Evolutionary conservation across 2,797 vertebrate genomes (phyloP).

Genomic region (Rhinella marina): DNA sequence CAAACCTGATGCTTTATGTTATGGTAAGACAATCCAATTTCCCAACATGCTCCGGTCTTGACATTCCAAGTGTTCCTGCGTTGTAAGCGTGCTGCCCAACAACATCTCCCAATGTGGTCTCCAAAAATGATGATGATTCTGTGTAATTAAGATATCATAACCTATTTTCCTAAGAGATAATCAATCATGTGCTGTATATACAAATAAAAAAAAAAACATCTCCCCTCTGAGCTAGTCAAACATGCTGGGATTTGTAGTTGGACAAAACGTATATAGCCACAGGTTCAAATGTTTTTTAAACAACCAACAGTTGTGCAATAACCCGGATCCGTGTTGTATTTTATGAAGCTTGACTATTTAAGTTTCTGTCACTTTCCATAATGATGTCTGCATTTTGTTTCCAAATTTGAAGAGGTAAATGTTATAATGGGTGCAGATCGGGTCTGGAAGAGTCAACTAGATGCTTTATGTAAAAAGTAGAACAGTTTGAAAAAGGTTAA

Average conservation of each 20-base stretch:
- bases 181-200: neutral
- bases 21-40: constrained; percentile 7
- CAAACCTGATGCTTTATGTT: constrained; percentile 15
- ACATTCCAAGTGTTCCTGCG: constrained; percentile 22
- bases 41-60: neutral
- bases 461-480: constrained; percentile 26
- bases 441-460: neutral
- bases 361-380: neutral
- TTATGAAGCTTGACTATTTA: neutral
- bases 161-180: neutral
- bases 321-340: neutral
- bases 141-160: neutral
- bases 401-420: constrained; percentile 2
- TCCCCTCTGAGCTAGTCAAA: neutral
- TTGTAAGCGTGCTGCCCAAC: neutral
- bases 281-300: neutral
- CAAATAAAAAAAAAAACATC: neutral
- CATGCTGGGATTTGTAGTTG: constrained; percentile 12
- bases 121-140: neutral
- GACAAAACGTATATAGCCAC: neutral
- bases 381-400: neutral
- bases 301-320: constrained; percentile 54
- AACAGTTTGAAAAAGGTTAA: neutral
- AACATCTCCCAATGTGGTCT: neutral
- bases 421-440: neutral